phyloP scores from a whole-genome alignment of 2,113 vertebrate species.

The Dascyllus trimaculatus region DNA sequence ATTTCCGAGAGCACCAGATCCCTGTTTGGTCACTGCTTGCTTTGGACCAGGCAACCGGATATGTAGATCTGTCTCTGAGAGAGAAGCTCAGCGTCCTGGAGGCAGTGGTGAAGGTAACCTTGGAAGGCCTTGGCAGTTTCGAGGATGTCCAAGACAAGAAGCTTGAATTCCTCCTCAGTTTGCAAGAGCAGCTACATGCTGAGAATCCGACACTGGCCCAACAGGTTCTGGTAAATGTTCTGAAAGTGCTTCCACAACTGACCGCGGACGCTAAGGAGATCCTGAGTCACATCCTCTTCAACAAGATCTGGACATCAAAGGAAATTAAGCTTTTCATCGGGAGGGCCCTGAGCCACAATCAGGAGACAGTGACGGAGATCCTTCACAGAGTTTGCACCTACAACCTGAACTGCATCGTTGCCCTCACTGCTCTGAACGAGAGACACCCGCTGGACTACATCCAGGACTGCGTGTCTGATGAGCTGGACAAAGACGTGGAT shows the following conservation, averaged over 20 bases:
- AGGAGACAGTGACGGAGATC: not conserved
- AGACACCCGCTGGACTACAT: not conserved
- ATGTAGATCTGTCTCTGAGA: not conserved
- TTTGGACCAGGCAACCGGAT: conserved; percentile 40
- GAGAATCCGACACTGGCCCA: conserved; percentile 9
- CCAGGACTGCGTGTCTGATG: not conserved
- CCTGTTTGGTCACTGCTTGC: accelerated
- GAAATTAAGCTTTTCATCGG: accelerated
- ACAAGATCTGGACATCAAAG: conserved; percentile 24
- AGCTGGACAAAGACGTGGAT: conserved; percentile 18
- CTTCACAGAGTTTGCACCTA: conserved; percentile 16
- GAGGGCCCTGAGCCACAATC: not conserved
- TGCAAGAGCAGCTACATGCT: conserved; percentile 24
- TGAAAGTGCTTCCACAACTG: conserved; percentile 6
- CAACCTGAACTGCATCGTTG: not conserved
- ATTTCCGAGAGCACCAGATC: not conserved
- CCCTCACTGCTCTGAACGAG: not conserved
- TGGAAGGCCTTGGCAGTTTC: not conserved
- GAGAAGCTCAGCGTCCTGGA: conserved; percentile 21
- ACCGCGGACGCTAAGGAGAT: not conserved
- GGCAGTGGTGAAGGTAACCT: conserved; percentile 4
- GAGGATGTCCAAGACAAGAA: conserved; percentile 23
- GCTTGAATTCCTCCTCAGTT: conserved; percentile 25
- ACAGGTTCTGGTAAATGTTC: not conserved
- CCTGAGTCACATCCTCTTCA: conserved; percentile 22